Conservation (phyloP, 92 coral and sea anemone species). For the Porites cylindrica region DNA sequence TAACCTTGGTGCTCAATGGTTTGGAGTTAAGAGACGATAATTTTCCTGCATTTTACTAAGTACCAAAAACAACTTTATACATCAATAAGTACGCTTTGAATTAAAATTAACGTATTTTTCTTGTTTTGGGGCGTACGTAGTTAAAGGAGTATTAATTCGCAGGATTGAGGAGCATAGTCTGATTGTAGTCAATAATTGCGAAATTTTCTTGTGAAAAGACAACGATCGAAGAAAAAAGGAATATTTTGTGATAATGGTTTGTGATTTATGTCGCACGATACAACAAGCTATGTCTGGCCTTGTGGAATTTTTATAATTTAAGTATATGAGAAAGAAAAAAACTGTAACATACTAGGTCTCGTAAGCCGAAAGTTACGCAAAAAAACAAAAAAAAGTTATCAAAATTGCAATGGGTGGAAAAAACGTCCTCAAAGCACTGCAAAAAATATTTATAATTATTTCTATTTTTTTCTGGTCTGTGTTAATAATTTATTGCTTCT, state of each 20-base stretch:
- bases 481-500: slow-evolving; percentile 35
- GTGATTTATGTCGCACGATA: not conserved
- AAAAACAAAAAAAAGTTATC: not conserved
- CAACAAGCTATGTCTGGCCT: not conserved
- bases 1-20: not conserved
- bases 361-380: too few relatives aligned
- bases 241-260: slow-evolving; percentile 6
- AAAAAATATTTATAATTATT: not conserved
- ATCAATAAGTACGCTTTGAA: not conserved
- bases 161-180: slow-evolving; percentile 7
- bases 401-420: not conserved
- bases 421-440: slow-evolving; percentile 3
- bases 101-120: slow-evolving; percentile 16
- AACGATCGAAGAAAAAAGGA: not conserved
- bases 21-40: not conserved
- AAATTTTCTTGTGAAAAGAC: not conserved
- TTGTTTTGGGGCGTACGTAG: slow-evolving; percentile 12
- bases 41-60: slow-evolving; percentile 25
- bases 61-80: not conserved
- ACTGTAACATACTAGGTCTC: not conserved
- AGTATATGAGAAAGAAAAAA: not conserved
- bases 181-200: slow-evolving; percentile 8
- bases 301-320: not conserved
- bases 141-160: slow-evolving; percentile 36
- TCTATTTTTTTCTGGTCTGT: not conserved